Evolutionary conservation across 2,888 invertebrate genomes (phyloP), one percentile per base, ranked within the genome.

Genomic region (Tachystola acroxantha): DNA sequence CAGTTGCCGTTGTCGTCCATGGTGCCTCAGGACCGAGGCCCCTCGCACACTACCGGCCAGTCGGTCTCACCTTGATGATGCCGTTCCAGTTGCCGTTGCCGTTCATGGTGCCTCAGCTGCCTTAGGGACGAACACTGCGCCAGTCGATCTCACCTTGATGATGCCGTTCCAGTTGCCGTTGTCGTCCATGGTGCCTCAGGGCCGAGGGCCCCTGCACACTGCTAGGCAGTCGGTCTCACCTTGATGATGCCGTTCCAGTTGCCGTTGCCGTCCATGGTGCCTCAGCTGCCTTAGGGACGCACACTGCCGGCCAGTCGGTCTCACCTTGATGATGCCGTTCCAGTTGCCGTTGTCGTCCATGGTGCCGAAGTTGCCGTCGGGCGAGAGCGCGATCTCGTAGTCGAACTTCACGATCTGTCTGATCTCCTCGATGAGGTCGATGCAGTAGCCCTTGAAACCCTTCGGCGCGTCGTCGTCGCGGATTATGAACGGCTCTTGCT

Each of bases 181-280:
- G 26, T 94, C 94, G 53, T 95, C 94, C 94, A 98, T 95, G 36
- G 92, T 92, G 0, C 98, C 98, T n/a, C n/a, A n/a, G n/a, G n/a
- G n/a, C n/a, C n/a, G n/a, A n/a, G n/a, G n/a, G n/a, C n/a, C n/a
- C n/a, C n/a, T n/a, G n/a, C n/a, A n/a, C n/a, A n/a, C n/a, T n/a
- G n/a, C n/a, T n/a, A n/a, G n/a, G n/a, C n/a, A n/a, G n/a, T n/a
- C n/a, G n/a, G n/a, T n/a, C n/a, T n/a, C n/a, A n/a, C 95, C 60
- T 91, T 92, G 12, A 96, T 92, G 75, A 96, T 91, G 1, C 94
- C 94, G 67, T 94, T 93, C 96, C 96, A 96, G 51, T 93, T 92
- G 1, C 92, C 92, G 39, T 94, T 91, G 26, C 94, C 94, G 53
- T 95, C 94, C 94, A 98, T 95, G 36, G 92, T 92, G 0, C 98